These are phyloP conservation scores for Chrosomus eos DNA, from an alignment of 2,797 vertebrate genomes.

Conservation along the genomic window DNA sequence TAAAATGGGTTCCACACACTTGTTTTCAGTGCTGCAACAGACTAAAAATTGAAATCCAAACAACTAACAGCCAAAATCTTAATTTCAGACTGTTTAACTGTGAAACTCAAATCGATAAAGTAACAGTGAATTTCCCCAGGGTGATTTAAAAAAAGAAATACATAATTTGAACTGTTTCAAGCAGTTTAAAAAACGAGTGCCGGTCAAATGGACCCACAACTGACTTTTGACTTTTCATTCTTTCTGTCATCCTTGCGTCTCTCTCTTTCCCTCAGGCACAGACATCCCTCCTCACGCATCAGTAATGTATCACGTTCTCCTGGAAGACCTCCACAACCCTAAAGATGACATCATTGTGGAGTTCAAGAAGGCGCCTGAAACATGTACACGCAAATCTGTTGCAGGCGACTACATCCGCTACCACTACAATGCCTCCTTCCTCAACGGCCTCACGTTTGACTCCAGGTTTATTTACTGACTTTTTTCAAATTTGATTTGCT, in stretches of 20 bases:
- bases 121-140: neutral
- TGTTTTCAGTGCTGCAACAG: neutral
- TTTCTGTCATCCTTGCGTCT: neutral
- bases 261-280: slow-evolving; percentile 73
- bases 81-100: neutral
- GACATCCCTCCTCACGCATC: slow-evolving; percentile 91
- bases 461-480: slow-evolving; percentile 79
- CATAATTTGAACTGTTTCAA: no score
- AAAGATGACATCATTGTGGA: slow-evolving; percentile 88
- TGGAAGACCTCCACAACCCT: slow-evolving; percentile 92
- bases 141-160: neutral
- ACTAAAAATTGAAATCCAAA: neutral
- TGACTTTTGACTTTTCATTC: neutral
- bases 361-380: slow-evolving; percentile 79
- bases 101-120: neutral
- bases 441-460: slow-evolving; percentile 90
- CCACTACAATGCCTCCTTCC: slow-evolving; percentile 93
- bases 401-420: slow-evolving; percentile 93
- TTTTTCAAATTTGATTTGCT: neutral
- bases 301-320: slow-evolving; percentile 84
- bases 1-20: neutral
- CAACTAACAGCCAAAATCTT: neutral
- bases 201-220: no score
- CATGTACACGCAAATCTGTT: slow-evolving; percentile 82
- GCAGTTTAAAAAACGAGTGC: no score